Evolutionary conservation across 2,797 vertebrate species (phyloP), one percentile per base, ranked within the genome.

Genomic region (Lacerta agilis): DNA sequence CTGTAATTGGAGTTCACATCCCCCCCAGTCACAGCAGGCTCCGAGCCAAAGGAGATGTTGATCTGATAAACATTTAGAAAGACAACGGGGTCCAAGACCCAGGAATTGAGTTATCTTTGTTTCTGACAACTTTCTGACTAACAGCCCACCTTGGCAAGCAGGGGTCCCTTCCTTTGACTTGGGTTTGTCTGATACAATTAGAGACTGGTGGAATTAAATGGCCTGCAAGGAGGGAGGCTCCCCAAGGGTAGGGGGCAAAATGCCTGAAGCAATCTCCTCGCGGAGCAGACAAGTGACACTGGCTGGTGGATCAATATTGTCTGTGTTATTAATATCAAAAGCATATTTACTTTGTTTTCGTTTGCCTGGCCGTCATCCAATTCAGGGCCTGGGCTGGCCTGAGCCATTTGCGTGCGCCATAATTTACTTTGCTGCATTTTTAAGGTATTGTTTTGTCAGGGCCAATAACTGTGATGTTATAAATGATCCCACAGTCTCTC

Each of bases 391-490:
- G 94, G 93, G 96, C 94, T 91, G 75, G 94, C 91, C 90, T 96
- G 96, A 98, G 97, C 98, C 98, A 98, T 98, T 99, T 99, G 98
- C 98, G 96, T 94, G 95, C 97, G 97, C 98, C 97, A 98, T 99
- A 99, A 99, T 99, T 99, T 98, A 99, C 98, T 99, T 99, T 98
- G 96, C 97, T 98, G 98, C 98, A 98, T 99, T 99, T 98, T 99
- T 99, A 99, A 98, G 98, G 98, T 98, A 99, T 99, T 99, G 98
- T 99, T 99, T 99, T 99, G 98, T 99, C 98, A 99, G 97, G 98
- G 97, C 98, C 98, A 99, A 99, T 99, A 98, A 99, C 97, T 96
- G 94, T 98, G 98, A 98, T 98, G 98, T 98, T 99, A 99, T 98
- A 98, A 99, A 99, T 97, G 98, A 98, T 98, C 96, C 96, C 95